Evolutionary conservation across 2,797 vertebrate species (phyloP), one percentile per base, ranked within the genome.

Genomic region (Cheirogaleus major): DNA sequence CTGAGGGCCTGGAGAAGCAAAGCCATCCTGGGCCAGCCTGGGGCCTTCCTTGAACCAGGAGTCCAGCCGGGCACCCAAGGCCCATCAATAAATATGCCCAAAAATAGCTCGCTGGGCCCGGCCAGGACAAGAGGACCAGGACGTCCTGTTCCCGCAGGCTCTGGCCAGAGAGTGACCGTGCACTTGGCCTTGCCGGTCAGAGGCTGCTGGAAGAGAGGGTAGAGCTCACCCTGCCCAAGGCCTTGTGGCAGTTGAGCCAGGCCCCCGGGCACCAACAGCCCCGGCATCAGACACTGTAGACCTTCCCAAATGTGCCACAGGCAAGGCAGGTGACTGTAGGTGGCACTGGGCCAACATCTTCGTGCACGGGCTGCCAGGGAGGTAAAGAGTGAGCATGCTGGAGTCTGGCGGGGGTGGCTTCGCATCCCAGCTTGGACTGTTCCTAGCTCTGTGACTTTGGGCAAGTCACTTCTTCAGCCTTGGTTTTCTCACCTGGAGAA

Each of bases 81-180:
- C 97, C 96, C 95, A 95, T 97, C 97, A 97, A 97, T 96, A 98
- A 95, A 78, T 1, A 67, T 86, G 96, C 95, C 97, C 97, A 80
- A 93, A 97, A 98, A 90, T 22, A 72, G 97, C 97, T 96, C 3
- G 2, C 72, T 96, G 83, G 96, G 86, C 57, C 95, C n/a, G 30
- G 73, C 97, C 96, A 96, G 96, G 35, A 75, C 70, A 80, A 87
- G 81, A 88, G 93, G 96, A 30, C 93, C 91, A 70, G 98, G 96
- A 98, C 98, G 95, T 55, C 89, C 98, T 97, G 98, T 98, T 89
- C 98, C 92, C 95, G 10, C 84, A 50, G 5, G 80, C 52, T 23
- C 97, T 70, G 22, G 41, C 95, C 96, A 81, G 84, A 43, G 83
- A 72, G 95, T 70, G 97, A 83, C 48, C 96, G 48, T 96, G 97